These are phyloP conservation scores for Teleogryllus oceanicus DNA, from an alignment of 2,888 invertebrate genomes.

Conservation along the genomic window DNA sequence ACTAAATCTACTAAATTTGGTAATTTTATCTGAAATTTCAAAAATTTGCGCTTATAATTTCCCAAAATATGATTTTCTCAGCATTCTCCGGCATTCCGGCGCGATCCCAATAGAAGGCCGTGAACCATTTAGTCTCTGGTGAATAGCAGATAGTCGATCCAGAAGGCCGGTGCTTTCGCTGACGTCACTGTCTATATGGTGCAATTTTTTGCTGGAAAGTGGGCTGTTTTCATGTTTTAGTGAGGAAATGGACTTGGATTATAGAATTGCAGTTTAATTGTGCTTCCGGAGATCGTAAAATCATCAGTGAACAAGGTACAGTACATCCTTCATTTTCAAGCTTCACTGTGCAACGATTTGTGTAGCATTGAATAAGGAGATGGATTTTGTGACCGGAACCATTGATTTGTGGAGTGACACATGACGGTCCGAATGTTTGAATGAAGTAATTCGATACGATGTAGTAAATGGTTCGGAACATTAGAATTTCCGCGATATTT, in stretches of 20 bases:
- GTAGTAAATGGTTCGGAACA: not conserved
- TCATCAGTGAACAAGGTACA: slow-evolving; percentile 26
- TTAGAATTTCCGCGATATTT: no score
- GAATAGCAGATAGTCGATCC: slow-evolving; percentile 18
- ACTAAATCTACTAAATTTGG: no score
- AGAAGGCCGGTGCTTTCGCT: slow-evolving; percentile 26
- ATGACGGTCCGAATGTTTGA: slow-evolving; percentile 24
- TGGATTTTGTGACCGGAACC: slow-evolving; percentile 23
- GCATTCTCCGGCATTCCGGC: no score
- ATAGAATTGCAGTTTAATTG: slow-evolving; percentile 26
- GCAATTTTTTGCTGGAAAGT: slow-evolving; percentile 27
- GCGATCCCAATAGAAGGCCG: not conserved
- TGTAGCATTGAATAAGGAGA: slow-evolving; percentile 5
- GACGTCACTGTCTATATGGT: slow-evolving; percentile 31
- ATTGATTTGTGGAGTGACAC: slow-evolving; percentile 28
- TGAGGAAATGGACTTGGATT: slow-evolving; percentile 32
- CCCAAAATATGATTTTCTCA: no score
- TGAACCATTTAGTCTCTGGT: not conserved
- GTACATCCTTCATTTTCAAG: not conserved
- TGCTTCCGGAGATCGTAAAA: slow-evolving; percentile 21
- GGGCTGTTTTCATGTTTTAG: slow-evolving; percentile 33
- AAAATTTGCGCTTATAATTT: no score
- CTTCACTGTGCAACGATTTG: not conserved
- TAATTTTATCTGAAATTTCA: no score
- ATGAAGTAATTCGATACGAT: not conserved